These are phyloP conservation scores for Theonella swinhoei DNA, from an alignment of 37 sponge, comb jelly and placozoan genomes.

Conservation along the genomic window DNA sequence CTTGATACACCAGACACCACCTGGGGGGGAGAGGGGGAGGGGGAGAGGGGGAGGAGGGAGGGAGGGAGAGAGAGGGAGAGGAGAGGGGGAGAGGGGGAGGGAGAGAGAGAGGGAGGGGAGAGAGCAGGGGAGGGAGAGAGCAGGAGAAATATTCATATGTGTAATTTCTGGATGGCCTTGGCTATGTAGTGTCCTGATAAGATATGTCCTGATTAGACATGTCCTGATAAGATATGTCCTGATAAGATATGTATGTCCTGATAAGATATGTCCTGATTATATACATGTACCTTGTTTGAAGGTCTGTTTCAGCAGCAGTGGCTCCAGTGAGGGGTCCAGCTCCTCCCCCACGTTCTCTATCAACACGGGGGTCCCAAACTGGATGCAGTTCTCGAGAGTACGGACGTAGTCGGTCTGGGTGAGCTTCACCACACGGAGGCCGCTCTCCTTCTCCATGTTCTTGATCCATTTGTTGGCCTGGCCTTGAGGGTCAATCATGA, in stretches of 20 bases:
- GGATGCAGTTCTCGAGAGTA: constrained; percentile 98
- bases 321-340: constrained; percentile 97
- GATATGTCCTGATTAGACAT: neutral
- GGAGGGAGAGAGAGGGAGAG: neutral
- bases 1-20: constrained; percentile 95
- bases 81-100: neutral
- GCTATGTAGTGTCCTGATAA: too few relatives aligned
- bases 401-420: constrained; percentile 95
- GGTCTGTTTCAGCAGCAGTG: constrained; percentile 97
- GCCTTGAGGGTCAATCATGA: constrained; percentile 99
- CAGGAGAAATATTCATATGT: neutral
- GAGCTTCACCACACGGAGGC: constrained; percentile 93
- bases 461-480: constrained; percentile 99
- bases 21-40: constrained; percentile 18
- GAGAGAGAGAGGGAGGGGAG: too few relatives aligned
- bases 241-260: too few relatives aligned
- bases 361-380: constrained; percentile 96
- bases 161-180: too few relatives aligned
- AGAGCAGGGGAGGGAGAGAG: neutral
- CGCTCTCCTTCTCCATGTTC: constrained; percentile 89
- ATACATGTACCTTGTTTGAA: constrained; percentile 94
- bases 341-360: constrained; percentile 99
- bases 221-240: neutral
- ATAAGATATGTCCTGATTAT: neutral
- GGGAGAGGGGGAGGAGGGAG: neutral